These are phyloP conservation scores for Phlogophora meticulosa DNA, from an alignment of 2,888 invertebrate genomes.

Conservation along the genomic window DNA sequence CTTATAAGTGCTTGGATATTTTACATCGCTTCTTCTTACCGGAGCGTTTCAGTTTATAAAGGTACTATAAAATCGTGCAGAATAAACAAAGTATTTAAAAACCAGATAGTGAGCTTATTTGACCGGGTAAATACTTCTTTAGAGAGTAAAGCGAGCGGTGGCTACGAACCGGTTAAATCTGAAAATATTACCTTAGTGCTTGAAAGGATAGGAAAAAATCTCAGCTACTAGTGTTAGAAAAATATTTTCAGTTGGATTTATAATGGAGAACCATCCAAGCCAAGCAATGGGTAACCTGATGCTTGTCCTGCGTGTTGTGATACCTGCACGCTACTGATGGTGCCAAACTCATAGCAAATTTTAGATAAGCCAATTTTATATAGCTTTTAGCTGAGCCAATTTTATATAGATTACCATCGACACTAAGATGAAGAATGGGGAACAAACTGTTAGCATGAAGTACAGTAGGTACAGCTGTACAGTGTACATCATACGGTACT, in stretches of 20 bases:
- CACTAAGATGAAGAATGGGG: too few species aligned
- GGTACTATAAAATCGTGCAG: too few species aligned
- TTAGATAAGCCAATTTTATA: too few species aligned
- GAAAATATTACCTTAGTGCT: not conserved
- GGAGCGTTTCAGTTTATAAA: not conserved
- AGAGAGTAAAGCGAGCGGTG: not conserved
- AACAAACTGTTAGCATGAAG: too few species aligned
- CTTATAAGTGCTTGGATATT: not conserved
- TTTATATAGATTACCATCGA: too few species aligned
- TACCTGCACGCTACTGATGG: too few species aligned
- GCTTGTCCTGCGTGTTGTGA: too few species aligned
- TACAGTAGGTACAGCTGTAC: too few species aligned
- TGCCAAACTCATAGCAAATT: too few species aligned
- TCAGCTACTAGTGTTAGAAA: not conserved
- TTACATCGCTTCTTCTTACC: not conserved
- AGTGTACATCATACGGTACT: too few species aligned
- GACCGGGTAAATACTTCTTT: not conserved
- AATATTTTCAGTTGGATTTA: not conserved
- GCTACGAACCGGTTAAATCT: not conserved
- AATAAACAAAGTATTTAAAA: conserved; percentile 18
- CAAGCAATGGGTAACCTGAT: too few species aligned
- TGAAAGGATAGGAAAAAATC: not conserved
- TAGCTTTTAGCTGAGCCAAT: too few species aligned
- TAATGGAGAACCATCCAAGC: conserved; percentile 2
- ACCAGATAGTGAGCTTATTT: not conserved